Conservation (phyloP, 2,888 invertebrate species). For the Mellilla xanthometata region DNA sequence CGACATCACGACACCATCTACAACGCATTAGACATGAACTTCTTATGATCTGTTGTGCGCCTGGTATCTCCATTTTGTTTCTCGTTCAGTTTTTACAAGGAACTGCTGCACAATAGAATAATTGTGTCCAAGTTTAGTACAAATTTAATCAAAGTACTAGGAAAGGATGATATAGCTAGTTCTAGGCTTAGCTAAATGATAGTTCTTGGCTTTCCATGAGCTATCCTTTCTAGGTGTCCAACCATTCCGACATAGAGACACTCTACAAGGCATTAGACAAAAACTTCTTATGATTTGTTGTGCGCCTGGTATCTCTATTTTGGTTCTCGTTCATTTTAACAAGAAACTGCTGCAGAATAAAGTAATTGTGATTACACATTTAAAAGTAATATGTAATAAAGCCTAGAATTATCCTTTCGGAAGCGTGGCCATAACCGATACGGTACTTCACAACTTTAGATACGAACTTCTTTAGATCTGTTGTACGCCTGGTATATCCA, state of each 20-base stretch:
- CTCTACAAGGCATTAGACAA: slow-evolving; percentile 86
- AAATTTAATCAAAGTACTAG: too few relatives aligned
- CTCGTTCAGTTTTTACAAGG: too few relatives aligned
- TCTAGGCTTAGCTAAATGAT: too few relatives aligned
- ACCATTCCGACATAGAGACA: slow-evolving; percentile 96
- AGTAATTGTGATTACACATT: too few relatives aligned
- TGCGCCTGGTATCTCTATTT: slow-evolving; percentile 18
- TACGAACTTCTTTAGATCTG: slow-evolving; percentile 6
- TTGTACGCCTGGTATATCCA: slow-evolving; percentile 21
- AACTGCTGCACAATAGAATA: too few relatives aligned
- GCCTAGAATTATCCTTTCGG: slow-evolving; percentile 98
- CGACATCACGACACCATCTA: slow-evolving; percentile 96
- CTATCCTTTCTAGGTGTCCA: slow-evolving; percentile 98
- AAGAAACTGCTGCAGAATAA: too few relatives aligned
- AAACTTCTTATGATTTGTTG: slow-evolving; percentile 11
- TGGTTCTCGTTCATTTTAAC: background rate
- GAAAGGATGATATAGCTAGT: too few relatives aligned
- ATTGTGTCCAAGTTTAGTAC: too few relatives aligned
- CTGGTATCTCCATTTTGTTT: slow-evolving; percentile 33
- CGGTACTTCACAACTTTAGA: slow-evolving; percentile 90
- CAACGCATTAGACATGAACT: slow-evolving; percentile 97
- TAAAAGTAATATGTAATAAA: too few relatives aligned
- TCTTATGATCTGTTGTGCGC: slow-evolving; percentile 87
- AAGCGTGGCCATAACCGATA: slow-evolving; percentile 96
- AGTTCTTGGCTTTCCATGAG: too few relatives aligned